A percentile compares a stretch with the other conserved stretches of the same genome.
Evolutionary conservation across 1,140 invertebrate genomes (phyloP).

Genomic region (Heliconius himera): DNA sequence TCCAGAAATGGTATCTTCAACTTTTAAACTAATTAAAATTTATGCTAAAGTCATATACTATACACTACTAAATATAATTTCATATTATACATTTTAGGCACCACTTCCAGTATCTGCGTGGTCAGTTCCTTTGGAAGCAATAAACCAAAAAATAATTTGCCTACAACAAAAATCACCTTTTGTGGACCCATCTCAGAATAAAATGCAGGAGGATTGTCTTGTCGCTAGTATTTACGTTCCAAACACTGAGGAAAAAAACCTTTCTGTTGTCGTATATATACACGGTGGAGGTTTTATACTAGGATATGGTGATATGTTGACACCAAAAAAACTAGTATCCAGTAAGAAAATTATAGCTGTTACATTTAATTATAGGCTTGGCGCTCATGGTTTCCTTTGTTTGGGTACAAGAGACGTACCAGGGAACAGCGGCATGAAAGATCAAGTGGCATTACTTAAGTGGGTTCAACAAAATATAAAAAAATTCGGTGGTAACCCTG

Average conservation of each 20-base stretch:
- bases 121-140: constrained; percentile 52
- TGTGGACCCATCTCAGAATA: neutral
- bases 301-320: constrained; percentile 43
- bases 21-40: too few species aligned
- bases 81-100: constrained; percentile 47
- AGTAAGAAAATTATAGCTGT: constrained; percentile 47
- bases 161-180: constrained; percentile 41
- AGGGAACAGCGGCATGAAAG: constrained; percentile 60
- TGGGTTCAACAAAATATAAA: constrained; percentile 59
- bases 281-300: constrained; percentile 55
- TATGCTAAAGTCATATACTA: too few species aligned
- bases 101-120: constrained; percentile 52
- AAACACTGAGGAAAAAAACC: constrained; percentile 45
- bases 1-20: too few species aligned
- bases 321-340: constrained; percentile 43
- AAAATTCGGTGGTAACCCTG: constrained; percentile 58
- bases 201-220: constrained; percentile 52
- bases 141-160: constrained; percentile 50
- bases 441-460: constrained; percentile 52
- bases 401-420: constrained; percentile 52
- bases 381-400: constrained; percentile 53
- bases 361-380: constrained; percentile 55
- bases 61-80: neutral
- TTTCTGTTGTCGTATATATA: constrained; percentile 55
- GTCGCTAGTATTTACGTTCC: constrained; percentile 56